Conservation (phyloP, 2,797 vertebrate genomes). For the Peromyscus nudipes region DNA sequence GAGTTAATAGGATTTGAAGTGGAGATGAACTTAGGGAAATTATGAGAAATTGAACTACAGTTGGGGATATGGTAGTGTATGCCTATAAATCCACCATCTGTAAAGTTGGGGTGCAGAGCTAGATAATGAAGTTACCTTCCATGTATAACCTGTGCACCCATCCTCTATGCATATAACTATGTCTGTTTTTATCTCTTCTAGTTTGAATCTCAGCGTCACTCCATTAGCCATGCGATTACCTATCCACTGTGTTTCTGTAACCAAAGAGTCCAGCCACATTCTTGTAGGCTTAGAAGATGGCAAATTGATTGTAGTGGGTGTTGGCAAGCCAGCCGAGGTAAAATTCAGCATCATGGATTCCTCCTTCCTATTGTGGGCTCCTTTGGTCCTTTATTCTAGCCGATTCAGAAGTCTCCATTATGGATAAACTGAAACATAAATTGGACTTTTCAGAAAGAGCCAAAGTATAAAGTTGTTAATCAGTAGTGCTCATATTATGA, state of each 20-base stretch:
- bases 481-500: constrained; percentile 54
- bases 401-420: constrained; percentile 92
- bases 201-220: constrained; percentile 91
- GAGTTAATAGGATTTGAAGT: constrained; percentile 1
- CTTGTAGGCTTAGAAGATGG: constrained; percentile 97
- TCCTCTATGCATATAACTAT: constrained; percentile 24
- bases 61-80: background rate
- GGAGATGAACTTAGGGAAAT: background rate
- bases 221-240: constrained; percentile 96
- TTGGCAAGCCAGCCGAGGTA: constrained; percentile 98
- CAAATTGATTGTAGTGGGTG: constrained; percentile 97
- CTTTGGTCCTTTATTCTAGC: constrained; percentile 90
- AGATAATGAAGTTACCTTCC: constrained; percentile 41
- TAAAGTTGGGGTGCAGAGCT: constrained; percentile 40
- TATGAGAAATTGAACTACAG: background rate
- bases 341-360: constrained; percentile 93
- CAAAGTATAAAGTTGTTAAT: constrained; percentile 28
- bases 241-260: constrained; percentile 95
- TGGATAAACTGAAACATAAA: constrained; percentile 92
- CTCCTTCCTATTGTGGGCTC: constrained; percentile 91
- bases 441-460: constrained; percentile 84
- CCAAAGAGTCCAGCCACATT: constrained; percentile 96
- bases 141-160: constrained; percentile 23
- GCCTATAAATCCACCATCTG: background rate
- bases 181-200: constrained; percentile 85